phyloP scores from a whole-genome alignment of 2,113 vertebrate species.

The Menidia beryllina region DNA sequence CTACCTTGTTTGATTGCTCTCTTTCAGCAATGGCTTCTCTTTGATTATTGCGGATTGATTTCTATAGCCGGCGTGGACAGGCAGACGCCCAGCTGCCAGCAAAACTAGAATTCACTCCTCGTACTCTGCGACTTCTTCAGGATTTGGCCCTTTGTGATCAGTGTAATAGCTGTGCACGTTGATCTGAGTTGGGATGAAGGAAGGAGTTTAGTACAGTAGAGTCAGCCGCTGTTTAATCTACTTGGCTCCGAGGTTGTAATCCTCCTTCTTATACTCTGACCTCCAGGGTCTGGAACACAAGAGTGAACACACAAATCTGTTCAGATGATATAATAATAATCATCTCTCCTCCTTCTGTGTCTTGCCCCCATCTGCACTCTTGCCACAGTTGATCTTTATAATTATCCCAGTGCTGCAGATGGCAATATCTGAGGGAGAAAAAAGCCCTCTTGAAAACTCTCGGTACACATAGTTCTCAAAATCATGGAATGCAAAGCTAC shows the following conservation, averaged over 20 bases:
- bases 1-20: constrained; percentile 58
- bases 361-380: constrained; percentile 42
- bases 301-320: constrained; percentile 52
- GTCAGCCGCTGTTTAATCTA: constrained; percentile 61
- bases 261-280: constrained; percentile 68
- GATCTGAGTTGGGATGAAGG: constrained; percentile 40
- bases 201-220: constrained; percentile 42
- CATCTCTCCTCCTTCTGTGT: constrained; percentile 53
- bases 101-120: not conserved
- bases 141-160: constrained; percentile 45
- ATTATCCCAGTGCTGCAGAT: constrained; percentile 69
- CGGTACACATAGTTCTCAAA: constrained; percentile 26
- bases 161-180: constrained; percentile 20
- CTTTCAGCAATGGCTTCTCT: constrained; percentile 44
- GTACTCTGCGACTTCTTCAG: constrained; percentile 2
- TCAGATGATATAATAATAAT: constrained; percentile 65
- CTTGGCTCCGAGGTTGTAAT: constrained; percentile 65
- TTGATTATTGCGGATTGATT: constrained; percentile 61
- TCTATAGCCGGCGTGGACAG: not conserved
- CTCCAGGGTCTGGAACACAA: constrained; percentile 59
- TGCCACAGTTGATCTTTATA: constrained; percentile 52
- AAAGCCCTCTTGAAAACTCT: constrained; percentile 49
- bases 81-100: not conserved
- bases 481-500: constrained; percentile 42
- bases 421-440: constrained; percentile 55